A percentile compares a stretch with the other conserved stretches of the same genome.
Conservation (phyloP, 2,113 vertebrate species). For the Erythrocebus patas region DNA sequence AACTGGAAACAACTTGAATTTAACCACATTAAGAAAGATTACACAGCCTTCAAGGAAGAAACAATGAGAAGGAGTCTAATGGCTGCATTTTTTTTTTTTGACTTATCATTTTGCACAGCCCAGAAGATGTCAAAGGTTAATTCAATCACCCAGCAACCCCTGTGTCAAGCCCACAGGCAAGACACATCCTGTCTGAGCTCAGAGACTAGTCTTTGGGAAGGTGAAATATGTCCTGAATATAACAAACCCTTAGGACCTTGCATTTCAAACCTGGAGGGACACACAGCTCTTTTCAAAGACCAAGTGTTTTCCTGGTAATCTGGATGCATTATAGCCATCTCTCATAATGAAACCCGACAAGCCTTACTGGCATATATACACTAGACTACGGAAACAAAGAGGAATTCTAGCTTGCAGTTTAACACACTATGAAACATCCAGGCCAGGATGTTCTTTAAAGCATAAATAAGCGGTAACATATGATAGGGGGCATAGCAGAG, state of each 20-base stretch:
- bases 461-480: background rate
- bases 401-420: background rate
- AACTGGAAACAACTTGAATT: conserved; percentile 59
- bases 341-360: background rate
- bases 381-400: background rate
- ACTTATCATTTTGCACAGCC: background rate
- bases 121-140: background rate
- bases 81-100: background rate
- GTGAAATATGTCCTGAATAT: background rate
- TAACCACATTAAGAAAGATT: conserved; percentile 69
- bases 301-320: background rate
- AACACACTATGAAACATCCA: background rate
- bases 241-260: background rate
- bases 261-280: conserved; percentile 8
- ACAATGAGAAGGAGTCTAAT: background rate
- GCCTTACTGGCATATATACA: background rate
- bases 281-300: background rate
- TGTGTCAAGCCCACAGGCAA: background rate
- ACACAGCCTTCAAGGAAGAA: conserved; percentile 61
- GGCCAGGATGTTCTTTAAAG: background rate
- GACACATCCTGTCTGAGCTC: background rate
- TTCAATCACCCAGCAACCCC: background rate
- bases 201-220: background rate
- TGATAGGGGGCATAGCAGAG: background rate
- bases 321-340: background rate